These are phyloP conservation scores for Drosophila mojavensis DNA, from an alignment of 1,140 invertebrate species.

Conservation along the genomic window DNA sequence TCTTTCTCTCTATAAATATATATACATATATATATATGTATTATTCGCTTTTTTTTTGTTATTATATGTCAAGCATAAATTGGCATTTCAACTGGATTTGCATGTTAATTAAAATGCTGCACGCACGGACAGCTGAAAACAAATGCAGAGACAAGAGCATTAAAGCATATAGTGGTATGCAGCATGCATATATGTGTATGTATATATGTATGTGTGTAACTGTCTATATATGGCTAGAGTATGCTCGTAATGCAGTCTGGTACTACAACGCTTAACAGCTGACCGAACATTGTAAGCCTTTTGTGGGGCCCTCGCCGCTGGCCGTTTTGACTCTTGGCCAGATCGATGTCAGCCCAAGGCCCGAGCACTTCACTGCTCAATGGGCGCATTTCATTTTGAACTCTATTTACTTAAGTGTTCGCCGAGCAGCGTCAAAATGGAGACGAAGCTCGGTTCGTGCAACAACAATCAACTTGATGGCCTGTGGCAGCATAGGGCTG, in stretches of 20 bases:
- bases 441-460: slow-evolving; percentile 29
- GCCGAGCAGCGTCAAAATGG: slow-evolving; percentile 49
- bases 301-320: slow-evolving; percentile 26
- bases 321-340: slow-evolving; percentile 22
- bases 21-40: slow-evolving; percentile 26
- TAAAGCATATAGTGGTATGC: slow-evolving; percentile 42
- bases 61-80: slow-evolving; percentile 82
- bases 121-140: slow-evolving; percentile 78
- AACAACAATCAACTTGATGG: slow-evolving; percentile 57
- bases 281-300: slow-evolving; percentile 58
- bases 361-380: slow-evolving; percentile 38
- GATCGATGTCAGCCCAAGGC: slow-evolving; percentile 70
- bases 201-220: not conserved
- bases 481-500: not conserved
- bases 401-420: slow-evolving; percentile 81
- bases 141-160: slow-evolving; percentile 75
- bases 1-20: slow-evolving; percentile 6
- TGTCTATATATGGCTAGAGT: not conserved
- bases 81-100: slow-evolving; percentile 82
- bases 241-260: slow-evolving; percentile 31
- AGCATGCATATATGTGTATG: not conserved
- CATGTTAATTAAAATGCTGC: slow-evolving; percentile 80
- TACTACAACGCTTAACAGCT: slow-evolving; percentile 44
- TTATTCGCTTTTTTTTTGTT: slow-evolving; percentile 47
- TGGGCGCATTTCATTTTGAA: slow-evolving; percentile 76